Conservation (phyloP, 1,140 invertebrate genomes). For the Idris sp. region DNA sequence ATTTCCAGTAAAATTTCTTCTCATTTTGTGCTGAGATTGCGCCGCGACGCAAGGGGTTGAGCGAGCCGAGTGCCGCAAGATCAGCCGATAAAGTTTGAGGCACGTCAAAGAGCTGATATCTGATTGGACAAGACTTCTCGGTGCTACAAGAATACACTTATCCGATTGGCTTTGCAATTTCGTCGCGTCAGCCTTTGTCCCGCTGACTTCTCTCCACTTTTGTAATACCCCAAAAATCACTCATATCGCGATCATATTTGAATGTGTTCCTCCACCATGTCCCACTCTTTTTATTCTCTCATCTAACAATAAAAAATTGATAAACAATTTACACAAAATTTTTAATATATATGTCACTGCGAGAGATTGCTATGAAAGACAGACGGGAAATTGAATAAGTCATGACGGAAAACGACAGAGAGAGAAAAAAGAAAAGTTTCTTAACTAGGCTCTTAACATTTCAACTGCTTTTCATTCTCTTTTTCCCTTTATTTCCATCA, state of each 20-base stretch:
- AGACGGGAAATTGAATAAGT: too few relatives aligned
- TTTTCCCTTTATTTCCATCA: slow-evolving; percentile 22
- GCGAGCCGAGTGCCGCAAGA: slow-evolving; percentile 60
- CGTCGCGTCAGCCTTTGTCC: slow-evolving; percentile 72
- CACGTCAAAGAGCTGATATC: slow-evolving; percentile 76
- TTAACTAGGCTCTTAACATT: slow-evolving; percentile 51
- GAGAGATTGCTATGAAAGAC: too few relatives aligned
- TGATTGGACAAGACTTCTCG: slow-evolving; percentile 73
- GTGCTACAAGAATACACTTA: slow-evolving; percentile 76
- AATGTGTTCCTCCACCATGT: slow-evolving; percentile 55
- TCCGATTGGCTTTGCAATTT: slow-evolving; percentile 77
- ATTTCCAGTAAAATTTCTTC: slow-evolving; percentile 56
- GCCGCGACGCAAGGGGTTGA: slow-evolving; percentile 19
- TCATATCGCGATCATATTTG: slow-evolving; percentile 58
- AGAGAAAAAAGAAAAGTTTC: too few relatives aligned
- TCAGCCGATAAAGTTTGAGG: slow-evolving; percentile 76
- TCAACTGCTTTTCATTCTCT: slow-evolving; percentile 41
- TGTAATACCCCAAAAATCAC: slow-evolving; percentile 3
- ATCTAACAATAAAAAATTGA: too few relatives aligned
- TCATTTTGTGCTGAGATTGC: slow-evolving; percentile 62
- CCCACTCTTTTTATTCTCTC: not conserved
- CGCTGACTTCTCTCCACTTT: slow-evolving; percentile 22
- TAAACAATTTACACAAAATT: too few relatives aligned
- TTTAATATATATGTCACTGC: too few relatives aligned
- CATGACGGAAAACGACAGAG: too few relatives aligned